Percentiles rank a stretch among this genome's conserved stretches.
Conservation (phyloP, 2,113 vertebrate genomes). For the Mastomys coucha region DNA sequence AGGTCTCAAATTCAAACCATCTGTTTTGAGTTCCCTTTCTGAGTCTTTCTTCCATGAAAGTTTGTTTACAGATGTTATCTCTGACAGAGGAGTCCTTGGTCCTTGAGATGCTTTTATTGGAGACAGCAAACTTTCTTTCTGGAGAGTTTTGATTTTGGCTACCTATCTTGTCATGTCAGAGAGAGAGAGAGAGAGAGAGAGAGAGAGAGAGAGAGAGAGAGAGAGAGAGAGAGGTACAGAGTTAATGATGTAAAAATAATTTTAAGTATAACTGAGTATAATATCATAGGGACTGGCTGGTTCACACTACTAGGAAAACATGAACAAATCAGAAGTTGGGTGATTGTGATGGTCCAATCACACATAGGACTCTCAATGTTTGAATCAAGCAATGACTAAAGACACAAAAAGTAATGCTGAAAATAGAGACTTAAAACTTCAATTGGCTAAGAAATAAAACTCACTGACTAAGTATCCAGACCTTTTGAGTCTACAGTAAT, state of each 20-base stretch:
- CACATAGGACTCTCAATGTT: not conserved
- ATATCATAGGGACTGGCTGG: not conserved
- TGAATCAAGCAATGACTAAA: not conserved
- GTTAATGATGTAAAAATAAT: not conserved
- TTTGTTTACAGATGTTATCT: constrained; percentile 80
- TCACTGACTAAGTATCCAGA: not conserved
- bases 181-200: not conserved
- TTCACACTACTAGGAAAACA: not conserved
- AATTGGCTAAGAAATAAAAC: constrained; percentile 17
- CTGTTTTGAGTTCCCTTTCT: constrained; percentile 62
- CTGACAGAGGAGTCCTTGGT: constrained; percentile 28
- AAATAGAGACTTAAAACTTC: constrained; percentile 15
- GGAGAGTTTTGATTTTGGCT: constrained; percentile 16
- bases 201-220: not conserved
- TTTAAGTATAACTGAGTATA: not conserved
- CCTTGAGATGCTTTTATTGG: constrained; percentile 20
- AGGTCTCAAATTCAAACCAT: constrained; percentile 67
- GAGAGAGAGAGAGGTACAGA: not conserved
- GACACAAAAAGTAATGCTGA: not conserved
- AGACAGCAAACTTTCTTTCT: constrained; percentile 33
- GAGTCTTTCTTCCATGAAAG: constrained; percentile 30
- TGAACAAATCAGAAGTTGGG: not conserved
- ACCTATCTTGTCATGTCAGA: constrained; percentile 29
- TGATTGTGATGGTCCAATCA: not conserved
- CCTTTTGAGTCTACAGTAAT: not conserved